These are phyloP conservation scores for Acanthochromis polyacanthus DNA, from an alignment of 2,113 vertebrate species.

Conservation along the genomic window DNA sequence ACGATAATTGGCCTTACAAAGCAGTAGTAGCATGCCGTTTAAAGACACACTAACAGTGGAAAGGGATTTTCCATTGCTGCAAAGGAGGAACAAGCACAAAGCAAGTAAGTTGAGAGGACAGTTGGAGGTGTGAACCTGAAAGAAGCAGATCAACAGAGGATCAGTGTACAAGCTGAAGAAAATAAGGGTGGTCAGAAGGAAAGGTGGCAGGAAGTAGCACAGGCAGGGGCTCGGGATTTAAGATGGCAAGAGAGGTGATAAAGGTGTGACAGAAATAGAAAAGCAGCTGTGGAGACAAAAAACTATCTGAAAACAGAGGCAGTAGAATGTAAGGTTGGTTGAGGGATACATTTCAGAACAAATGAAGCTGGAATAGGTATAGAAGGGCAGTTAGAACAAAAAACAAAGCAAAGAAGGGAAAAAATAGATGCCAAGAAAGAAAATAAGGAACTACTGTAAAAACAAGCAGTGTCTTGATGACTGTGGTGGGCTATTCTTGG, in stretches of 20 bases:
- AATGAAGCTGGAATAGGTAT: neutral
- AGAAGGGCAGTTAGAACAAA: neutral
- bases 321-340: slow-evolving; percentile 21
- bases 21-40: slow-evolving; percentile 14
- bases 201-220: slow-evolving; percentile 28
- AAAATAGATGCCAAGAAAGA: neutral
- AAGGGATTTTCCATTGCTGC: slow-evolving; percentile 8
- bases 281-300: neutral
- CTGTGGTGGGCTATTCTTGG: neutral
- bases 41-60: slow-evolving; percentile 19
- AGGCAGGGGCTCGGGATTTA: slow-evolving; percentile 21
- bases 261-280: slow-evolving; percentile 37
- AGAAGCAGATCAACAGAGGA: slow-evolving; percentile 10
- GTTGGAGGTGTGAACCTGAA: neutral
- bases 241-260: slow-evolving; percentile 23
- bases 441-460: neutral
- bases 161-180: slow-evolving; percentile 34
- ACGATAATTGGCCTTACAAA: slow-evolving; percentile 31
- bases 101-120: slow-evolving; percentile 2
- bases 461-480: neutral
- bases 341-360: neutral
- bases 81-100: slow-evolving; percentile 14
- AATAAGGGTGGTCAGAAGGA: slow-evolving; percentile 26
- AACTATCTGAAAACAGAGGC: slow-evolving; percentile 13
- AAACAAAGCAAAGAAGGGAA: neutral